Conservation (phyloP, 1,140 invertebrate species). For the Glomeris maerens region DNA sequence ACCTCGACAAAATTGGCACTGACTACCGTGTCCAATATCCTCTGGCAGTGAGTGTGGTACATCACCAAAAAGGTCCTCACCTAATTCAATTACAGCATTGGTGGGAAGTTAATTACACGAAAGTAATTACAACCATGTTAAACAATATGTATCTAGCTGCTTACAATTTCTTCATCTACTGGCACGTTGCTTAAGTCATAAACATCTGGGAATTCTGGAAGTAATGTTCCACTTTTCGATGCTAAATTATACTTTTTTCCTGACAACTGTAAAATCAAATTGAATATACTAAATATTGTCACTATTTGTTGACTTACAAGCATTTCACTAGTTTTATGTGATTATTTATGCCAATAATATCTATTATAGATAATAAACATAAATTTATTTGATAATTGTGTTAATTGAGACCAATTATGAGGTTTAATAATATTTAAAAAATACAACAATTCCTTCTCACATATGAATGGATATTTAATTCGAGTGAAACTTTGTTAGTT, state of each 20-base stretch:
- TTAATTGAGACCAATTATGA: no score
- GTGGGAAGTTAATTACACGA: conserved; percentile 6
- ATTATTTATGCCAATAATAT: no score
- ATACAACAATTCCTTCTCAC: no score
- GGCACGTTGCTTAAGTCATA: conserved; percentile 34
- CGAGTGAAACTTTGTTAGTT: no score
- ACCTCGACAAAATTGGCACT: conserved; percentile 40
- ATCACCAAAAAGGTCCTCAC: conserved; percentile 39
- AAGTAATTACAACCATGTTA: conserved; percentile 3
- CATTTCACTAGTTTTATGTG: no score
- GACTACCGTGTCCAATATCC: conserved; percentile 38
- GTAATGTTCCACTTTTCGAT: conserved; percentile 31
- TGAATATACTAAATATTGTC: no score
- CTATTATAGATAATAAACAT: no score
- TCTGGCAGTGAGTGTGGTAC: conserved; percentile 40
- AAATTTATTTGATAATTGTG: no score
- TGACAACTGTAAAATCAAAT: not conserved
- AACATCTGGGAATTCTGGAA: conserved; percentile 38
- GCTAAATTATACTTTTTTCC: conserved; percentile 27
- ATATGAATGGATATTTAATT: no score
- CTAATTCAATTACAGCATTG: conserved; percentile 16
- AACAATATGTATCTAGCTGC: not conserved
- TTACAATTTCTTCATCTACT: not conserved
- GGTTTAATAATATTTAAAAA: no score
- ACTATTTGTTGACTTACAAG: no score